Evolutionary conservation across 2,888 invertebrate species (phyloP).

Genomic region (Tetrapedia diversipes): DNA sequence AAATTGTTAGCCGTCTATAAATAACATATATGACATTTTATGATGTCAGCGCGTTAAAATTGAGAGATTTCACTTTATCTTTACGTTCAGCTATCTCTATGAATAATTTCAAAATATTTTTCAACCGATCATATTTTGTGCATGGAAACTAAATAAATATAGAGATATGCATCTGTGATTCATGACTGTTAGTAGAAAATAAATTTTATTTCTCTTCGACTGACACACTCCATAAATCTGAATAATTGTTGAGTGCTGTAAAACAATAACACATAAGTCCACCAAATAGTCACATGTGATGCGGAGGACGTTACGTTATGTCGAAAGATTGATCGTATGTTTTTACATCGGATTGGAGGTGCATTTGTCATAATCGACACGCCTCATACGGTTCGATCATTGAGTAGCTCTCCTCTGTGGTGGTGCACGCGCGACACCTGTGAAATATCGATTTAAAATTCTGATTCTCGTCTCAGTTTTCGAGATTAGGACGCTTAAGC

Average conservation of each 20-base stretch:
- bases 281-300: background rate
- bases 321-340: constrained; percentile 22
- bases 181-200: background rate
- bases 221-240: background rate
- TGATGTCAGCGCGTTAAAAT: background rate
- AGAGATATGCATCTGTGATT: background rate
- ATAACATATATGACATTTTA: constrained; percentile 2
- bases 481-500: constrained; percentile 34
- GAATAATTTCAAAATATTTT: constrained; percentile 11
- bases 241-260: constrained; percentile 8
- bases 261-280: constrained; percentile 19
- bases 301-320: too few relatives aligned
- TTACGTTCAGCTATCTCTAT: background rate
- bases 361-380: constrained; percentile 35
- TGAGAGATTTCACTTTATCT: background rate
- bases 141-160: background rate
- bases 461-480: constrained; percentile 36
- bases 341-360: constrained; percentile 21
- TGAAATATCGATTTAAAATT: constrained; percentile 41
- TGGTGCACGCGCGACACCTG: constrained; percentile 40
- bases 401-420: background rate
- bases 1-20: constrained; percentile 12
- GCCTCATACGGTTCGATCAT: constrained; percentile 24
- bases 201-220: constrained; percentile 18
- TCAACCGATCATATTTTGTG: background rate